These are phyloP conservation scores for Cichladusa arquata DNA, from an alignment of 2,113 vertebrate species.

Conservation along the genomic window DNA sequence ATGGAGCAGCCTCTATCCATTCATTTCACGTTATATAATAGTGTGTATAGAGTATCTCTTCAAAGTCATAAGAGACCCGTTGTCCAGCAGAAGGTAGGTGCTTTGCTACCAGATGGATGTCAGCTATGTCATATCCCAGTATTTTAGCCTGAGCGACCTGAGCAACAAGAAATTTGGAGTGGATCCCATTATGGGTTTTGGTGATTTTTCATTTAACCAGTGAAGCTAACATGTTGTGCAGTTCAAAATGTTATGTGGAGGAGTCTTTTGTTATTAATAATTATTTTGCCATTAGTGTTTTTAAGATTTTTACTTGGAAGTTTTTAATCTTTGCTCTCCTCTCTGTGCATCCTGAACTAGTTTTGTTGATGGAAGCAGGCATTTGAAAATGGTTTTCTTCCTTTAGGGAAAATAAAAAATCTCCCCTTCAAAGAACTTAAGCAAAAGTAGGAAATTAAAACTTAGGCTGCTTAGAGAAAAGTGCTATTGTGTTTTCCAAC, in stretches of 20 bases:
- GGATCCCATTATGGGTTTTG: not conserved
- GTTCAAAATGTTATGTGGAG: not conserved
- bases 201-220: not conserved
- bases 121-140: not conserved
- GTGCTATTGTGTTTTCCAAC: not conserved
- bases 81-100: constrained; percentile 60
- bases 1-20: not conserved
- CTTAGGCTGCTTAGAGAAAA: not conserved
- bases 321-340: not conserved
- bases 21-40: not conserved
- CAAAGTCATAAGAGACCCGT: not conserved
- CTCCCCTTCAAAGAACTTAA: not conserved
- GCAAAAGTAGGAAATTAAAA: constrained; percentile 4
- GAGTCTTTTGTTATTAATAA: not conserved
- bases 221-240: not conserved
- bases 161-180: not conserved
- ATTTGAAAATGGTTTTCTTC: not conserved
- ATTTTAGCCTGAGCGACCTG: not conserved
- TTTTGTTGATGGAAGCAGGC: not conserved
- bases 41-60: not conserved
- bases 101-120: not conserved
- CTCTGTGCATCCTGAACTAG: not conserved
- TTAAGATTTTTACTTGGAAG: not conserved
- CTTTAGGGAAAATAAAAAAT: not conserved
- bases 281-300: not conserved